phyloP scores from a whole-genome alignment of 2,888 invertebrate species.

The Scrobipalpa costella region DNA sequence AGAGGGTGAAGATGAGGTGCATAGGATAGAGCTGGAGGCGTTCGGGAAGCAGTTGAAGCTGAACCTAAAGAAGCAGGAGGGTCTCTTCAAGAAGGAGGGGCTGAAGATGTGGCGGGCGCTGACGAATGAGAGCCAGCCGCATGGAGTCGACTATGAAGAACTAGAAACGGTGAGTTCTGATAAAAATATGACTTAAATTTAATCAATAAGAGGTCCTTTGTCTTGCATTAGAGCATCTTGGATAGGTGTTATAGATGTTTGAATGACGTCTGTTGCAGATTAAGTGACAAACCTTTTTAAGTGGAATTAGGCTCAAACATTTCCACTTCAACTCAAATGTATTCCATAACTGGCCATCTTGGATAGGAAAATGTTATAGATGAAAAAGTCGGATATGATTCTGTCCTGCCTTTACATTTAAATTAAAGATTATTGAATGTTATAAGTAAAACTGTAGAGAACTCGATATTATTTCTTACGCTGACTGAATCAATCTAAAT shows the following conservation, averaged over 20 bases:
- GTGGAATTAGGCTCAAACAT: too few species aligned
- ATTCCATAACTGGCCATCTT: too few species aligned
- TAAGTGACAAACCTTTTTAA: too few species aligned
- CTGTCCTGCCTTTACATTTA: too few species aligned
- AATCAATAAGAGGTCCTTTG: too few species aligned
- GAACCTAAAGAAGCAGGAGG: slow-evolving; percentile 87
- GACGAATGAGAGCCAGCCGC: slow-evolving; percentile 88
- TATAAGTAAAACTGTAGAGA: not conserved
- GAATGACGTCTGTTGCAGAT: too few species aligned
- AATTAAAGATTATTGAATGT: too few species aligned
- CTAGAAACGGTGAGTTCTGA: slow-evolving; percentile 84
- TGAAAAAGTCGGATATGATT: too few species aligned
- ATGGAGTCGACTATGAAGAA: slow-evolving; percentile 90
- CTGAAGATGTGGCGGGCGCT: slow-evolving; percentile 91
- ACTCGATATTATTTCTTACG: not conserved
- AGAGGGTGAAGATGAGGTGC: slow-evolving; percentile 76
- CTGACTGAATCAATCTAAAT: not conserved
- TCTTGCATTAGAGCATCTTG: not conserved
- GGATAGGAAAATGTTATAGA: too few species aligned
- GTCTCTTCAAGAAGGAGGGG: slow-evolving; percentile 88
- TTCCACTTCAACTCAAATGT: too few species aligned
- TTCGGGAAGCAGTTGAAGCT: slow-evolving; percentile 90
- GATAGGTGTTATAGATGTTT: too few species aligned
- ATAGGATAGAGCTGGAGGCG: slow-evolving; percentile 87
- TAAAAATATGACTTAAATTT: too few species aligned